Percentiles rank a stretch among this genome's conserved stretches.
Evolutionary conservation across 2,797 vertebrate species (phyloP).

Genomic region (Cossypha niveicapilla): DNA sequence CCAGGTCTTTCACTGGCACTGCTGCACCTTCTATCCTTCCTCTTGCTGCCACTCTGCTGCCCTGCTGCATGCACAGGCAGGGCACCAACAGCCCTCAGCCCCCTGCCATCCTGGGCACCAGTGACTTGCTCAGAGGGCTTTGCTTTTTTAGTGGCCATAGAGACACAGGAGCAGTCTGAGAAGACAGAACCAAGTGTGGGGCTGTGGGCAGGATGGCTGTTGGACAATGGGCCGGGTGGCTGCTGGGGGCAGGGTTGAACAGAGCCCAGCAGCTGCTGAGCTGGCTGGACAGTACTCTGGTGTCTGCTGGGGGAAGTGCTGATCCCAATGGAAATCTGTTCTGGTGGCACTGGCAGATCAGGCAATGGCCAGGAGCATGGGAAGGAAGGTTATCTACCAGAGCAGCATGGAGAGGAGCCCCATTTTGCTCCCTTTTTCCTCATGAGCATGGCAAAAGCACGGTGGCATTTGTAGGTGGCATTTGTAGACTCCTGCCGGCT

Average conservation of each 20-base stretch:
- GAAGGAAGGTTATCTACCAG: not conserved
- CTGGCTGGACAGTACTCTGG: fast-evolving
- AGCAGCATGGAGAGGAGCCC: not conserved
- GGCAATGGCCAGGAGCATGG: not conserved
- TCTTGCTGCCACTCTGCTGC: not conserved
- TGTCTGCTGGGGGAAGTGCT: not conserved
- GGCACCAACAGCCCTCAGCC: not conserved
- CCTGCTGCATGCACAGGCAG: not conserved
- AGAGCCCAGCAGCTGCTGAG: not conserved
- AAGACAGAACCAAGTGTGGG: fast-evolving
- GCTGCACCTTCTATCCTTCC: not conserved
- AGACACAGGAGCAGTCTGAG: not conserved
- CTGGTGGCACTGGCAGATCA: not conserved
- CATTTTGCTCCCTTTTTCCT: fast-evolving
- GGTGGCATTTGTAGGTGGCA: not conserved
- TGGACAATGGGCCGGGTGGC: not conserved
- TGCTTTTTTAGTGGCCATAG: not conserved
- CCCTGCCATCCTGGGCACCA: not conserved
- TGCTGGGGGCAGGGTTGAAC: not conserved
- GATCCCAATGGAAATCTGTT: not conserved
- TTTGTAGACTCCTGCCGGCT: not conserved
- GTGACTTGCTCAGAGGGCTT: not conserved
- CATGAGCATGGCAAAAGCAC: fast-evolving
- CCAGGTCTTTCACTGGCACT: not conserved
- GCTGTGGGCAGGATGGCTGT: not conserved